A percentile compares a stretch with the other conserved stretches of the same genome.
Evolutionary conservation across 2,888 invertebrate genomes (phyloP).

Genomic region (Acrobasis suavella): DNA sequence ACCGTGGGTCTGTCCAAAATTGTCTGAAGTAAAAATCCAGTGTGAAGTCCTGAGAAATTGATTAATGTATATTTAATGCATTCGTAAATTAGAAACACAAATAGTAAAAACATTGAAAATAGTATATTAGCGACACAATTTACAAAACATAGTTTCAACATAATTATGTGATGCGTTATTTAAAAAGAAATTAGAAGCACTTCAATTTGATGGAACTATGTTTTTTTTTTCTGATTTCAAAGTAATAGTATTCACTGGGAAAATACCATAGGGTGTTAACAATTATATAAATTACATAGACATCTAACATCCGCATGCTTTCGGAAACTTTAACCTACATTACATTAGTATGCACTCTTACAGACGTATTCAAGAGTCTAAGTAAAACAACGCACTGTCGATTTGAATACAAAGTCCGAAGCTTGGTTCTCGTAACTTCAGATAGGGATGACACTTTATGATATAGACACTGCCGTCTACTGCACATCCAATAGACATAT

Average conservation of each 20-base stretch:
- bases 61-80: background rate
- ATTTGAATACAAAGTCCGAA: conserved; percentile 42
- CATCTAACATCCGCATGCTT: conserved; percentile 65
- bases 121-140: background rate
- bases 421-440: conserved; percentile 46
- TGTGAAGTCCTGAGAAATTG: conserved; percentile 92
- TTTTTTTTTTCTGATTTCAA: conserved; percentile 9
- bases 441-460: conserved; percentile 41
- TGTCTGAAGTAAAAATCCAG: conserved; percentile 99
- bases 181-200: background rate
- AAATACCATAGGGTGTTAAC: conserved; percentile 22
- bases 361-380: conserved; percentile 36
- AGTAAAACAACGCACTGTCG: conserved; percentile 32
- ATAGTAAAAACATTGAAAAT: conserved; percentile 1
- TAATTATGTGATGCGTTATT: background rate
- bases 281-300: conserved; percentile 41
- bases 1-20: conserved; percentile 98
- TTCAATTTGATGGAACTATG: conserved; percentile 21
- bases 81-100: background rate
- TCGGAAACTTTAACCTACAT: conserved; percentile 39
- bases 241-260: conserved; percentile 14
- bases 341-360: conserved; percentile 41
- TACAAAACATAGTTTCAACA: conserved; percentile 9
- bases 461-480: conserved; percentile 58
- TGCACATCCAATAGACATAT: conserved; percentile 62